Conservation (phyloP, 2,797 vertebrate species). For the Betta splendens region DNA sequence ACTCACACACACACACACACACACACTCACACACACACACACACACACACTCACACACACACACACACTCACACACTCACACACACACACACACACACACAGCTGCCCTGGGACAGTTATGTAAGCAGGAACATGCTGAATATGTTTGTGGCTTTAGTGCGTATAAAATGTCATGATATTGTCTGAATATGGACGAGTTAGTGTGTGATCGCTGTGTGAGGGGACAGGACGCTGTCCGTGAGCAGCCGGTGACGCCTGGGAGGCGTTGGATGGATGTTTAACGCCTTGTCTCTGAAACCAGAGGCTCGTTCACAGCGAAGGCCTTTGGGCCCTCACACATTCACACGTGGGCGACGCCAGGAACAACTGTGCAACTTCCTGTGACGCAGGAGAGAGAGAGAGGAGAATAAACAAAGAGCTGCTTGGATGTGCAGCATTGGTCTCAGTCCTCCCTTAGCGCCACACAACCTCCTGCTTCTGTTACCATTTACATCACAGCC, state of each 20-base stretch:
- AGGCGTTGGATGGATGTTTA: not conserved
- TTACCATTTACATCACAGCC: too few relatives aligned
- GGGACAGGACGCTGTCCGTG: too few relatives aligned
- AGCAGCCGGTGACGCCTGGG: too few relatives aligned
- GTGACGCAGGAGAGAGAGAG: not conserved
- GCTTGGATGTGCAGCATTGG: not conserved
- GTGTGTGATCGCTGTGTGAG: not conserved
- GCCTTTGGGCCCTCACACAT: conserved; percentile 51
- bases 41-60: not conserved
- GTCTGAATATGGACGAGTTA: not conserved
- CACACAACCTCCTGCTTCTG: too few relatives aligned
- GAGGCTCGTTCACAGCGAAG: conserved; percentile 24
- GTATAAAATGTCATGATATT: not conserved
- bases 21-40: too few relatives aligned
- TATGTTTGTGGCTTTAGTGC: not conserved
- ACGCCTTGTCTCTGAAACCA: conserved; percentile 5
- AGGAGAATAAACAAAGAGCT: not conserved
- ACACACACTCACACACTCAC: not conserved
- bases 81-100: too few relatives aligned
- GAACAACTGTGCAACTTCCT: conserved; percentile 38
- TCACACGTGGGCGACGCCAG: conserved; percentile 56
- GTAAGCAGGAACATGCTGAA: conserved; percentile 48
- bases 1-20: not conserved
- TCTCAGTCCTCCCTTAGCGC: too few relatives aligned
- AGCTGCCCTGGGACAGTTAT: conserved; percentile 74